Evolutionary conservation across 2,113 vertebrate genomes (phyloP).

Genomic region (Grammomys dolichurus): DNA sequence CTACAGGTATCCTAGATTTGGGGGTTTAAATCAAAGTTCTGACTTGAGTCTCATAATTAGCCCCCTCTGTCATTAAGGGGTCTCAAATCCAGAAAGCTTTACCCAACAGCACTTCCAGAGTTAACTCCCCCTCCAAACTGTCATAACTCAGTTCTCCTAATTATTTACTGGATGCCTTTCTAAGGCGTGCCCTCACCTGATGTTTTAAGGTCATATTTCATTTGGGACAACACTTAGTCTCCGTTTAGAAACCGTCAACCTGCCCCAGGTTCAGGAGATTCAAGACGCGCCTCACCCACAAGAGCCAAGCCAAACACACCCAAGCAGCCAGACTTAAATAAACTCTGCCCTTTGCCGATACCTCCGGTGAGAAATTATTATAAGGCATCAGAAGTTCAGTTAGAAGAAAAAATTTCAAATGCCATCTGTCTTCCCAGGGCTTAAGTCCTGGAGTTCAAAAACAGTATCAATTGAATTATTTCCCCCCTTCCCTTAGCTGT

Average conservation of each 20-base stretch:
- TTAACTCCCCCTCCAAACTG: conserved; percentile 87
- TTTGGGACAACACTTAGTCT: conserved; percentile 84
- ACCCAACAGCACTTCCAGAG: conserved; percentile 86
- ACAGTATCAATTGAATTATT: conserved; percentile 73
- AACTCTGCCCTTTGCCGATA: conserved; percentile 76
- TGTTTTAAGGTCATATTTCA: conserved; percentile 86
- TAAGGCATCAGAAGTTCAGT: conserved; percentile 79
- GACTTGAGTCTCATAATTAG: conserved; percentile 77
- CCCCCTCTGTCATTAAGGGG: conserved; percentile 76
- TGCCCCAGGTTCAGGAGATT: conserved; percentile 79
- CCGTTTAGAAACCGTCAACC: conserved; percentile 83
- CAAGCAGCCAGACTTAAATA: conserved; percentile 77
- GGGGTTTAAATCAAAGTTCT: conserved; percentile 78
- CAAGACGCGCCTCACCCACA: conserved; percentile 66
- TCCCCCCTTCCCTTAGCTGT: conserved; percentile 61
- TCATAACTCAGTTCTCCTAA: conserved; percentile 87
- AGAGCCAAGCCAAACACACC: conserved; percentile 81
- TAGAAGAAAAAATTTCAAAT: conserved; percentile 79
- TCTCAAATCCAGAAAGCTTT: conserved; percentile 80
- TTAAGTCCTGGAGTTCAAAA: conserved; percentile 78
- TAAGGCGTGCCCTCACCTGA: conserved; percentile 82
- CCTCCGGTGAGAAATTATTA: conserved; percentile 80
- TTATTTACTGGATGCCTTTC: conserved; percentile 82
- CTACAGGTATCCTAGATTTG: conserved; percentile 19
- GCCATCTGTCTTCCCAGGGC: conserved; percentile 77